Evolutionary conservation across 2,888 invertebrate species (phyloP).

Genomic region (Atherix ibis): DNA sequence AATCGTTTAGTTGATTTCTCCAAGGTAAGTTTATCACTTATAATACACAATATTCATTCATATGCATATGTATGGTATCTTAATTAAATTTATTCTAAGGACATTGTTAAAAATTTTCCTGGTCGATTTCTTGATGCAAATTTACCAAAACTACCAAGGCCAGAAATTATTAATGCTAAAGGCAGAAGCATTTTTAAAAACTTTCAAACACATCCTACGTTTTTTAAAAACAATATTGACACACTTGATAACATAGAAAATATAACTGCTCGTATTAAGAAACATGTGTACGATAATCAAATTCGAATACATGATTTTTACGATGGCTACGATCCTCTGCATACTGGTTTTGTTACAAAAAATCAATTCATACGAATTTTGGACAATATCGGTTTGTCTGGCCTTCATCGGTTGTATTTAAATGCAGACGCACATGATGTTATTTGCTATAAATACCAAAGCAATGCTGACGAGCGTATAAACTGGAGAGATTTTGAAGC

Average conservation of each 20-base stretch:
- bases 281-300: conserved; percentile 45
- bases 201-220: too few relatives aligned
- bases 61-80: neutral
- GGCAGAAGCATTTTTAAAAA: too few relatives aligned
- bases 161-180: conserved; percentile 44
- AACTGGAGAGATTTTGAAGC: conserved; percentile 65
- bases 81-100: conserved; percentile 17
- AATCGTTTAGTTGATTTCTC: conserved; percentile 36
- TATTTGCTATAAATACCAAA: too few relatives aligned
- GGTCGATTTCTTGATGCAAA: conserved; percentile 50
- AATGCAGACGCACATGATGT: conserved; percentile 48
- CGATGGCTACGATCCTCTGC: conserved; percentile 52
- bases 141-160: conserved; percentile 49
- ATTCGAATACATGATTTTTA: conserved; percentile 54
- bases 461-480: too few relatives aligned
- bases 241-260: too few relatives aligned
- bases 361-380: conserved; percentile 57
- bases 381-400: conserved; percentile 47
- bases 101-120: conserved; percentile 41
- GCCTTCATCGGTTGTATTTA: conserved; percentile 38
- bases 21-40: conserved; percentile 40
- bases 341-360: conserved; percentile 49
- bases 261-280: conserved; percentile 48
- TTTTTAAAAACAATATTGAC: too few relatives aligned
- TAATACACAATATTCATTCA: too few relatives aligned